Evolutionary conservation across 2,888 invertebrate species (phyloP), one percentile per base, ranked within the genome.

Genomic region (Danaus chrysippus): DNA sequence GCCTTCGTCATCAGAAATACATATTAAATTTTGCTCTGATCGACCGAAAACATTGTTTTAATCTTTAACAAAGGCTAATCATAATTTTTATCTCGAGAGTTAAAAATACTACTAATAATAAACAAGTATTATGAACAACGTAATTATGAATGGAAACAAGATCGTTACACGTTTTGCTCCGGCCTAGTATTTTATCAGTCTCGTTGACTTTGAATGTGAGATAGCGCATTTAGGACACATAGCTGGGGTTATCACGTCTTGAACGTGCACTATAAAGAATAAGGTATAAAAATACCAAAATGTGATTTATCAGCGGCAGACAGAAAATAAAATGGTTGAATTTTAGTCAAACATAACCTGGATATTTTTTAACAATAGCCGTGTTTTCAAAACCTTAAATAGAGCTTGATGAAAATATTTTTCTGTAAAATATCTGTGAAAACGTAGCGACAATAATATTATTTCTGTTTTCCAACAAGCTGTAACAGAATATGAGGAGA

Each of bases 151-250:
- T 43, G 10, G n/a, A 46, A 15, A 46, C 15, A 15, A 46, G 13
- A 46, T 46, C 10, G 46, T 46, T 46, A 58, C 60, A 61, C 67
- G 68, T 46, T 52, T 34, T 34, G 23, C 23, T 34, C 55, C 44
- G 46, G 1, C 55, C 42, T 41, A 58, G 53, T 52, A 56, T 56
- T 65, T 71, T 68, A 70, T 71, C 71, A 68, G 70, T 73, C 71
- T 64, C 70, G 71, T 70, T 76, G 76, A 72, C 74, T 77, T 75
- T 78, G 76, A 77, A 75, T 72, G 62, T 57, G 71, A 73, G 74
- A 78, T 79, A 80, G 65, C 62, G 54, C 58, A 76, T 72, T 71
- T 73, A 74, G 73, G 72, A 61, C 73, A 70, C 66, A 66, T 70
- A 70, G 54, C 44, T 49, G 49, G 56, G 60, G 62, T 61, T 67